A percentile compares a stretch with the other conserved stretches of the same genome.
Evolutionary conservation across 2,797 vertebrate species (phyloP).

Genomic region (Sebastes itinus): DNA sequence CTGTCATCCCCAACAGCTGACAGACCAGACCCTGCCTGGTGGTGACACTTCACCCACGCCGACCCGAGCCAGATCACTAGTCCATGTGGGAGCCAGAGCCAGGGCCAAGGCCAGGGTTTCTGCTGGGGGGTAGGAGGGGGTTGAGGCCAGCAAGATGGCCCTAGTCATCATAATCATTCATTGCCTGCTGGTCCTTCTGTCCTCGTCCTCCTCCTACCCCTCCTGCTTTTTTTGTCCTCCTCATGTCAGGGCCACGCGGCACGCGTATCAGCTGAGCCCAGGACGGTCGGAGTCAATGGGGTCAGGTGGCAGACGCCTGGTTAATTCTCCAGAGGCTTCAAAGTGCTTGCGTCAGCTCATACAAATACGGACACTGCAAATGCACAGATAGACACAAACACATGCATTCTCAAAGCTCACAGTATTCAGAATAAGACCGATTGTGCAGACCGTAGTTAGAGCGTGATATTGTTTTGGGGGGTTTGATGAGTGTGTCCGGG

Average conservation of each 20-base stretch:
- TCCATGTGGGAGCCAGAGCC: slow-evolving; percentile 66
- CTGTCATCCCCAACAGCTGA: slow-evolving; percentile 72
- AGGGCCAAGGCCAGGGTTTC: slow-evolving; percentile 74
- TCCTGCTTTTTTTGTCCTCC: slow-evolving; percentile 67
- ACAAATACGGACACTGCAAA: slow-evolving; percentile 39
- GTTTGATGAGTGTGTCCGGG: slow-evolving; percentile 47
- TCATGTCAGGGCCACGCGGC: slow-evolving; percentile 71
- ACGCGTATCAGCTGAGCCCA: slow-evolving; percentile 80
- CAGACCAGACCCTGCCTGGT: slow-evolving; percentile 70
- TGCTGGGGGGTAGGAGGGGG: not conserved
- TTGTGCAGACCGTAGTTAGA: not conserved
- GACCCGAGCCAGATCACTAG: slow-evolving; percentile 62
- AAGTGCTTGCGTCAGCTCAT: slow-evolving; percentile 47
- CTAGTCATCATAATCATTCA: slow-evolving; percentile 81
- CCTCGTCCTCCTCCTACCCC: slow-evolving; percentile 64
- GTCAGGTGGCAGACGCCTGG: slow-evolving; percentile 84
- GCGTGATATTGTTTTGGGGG: slow-evolving; percentile 37
- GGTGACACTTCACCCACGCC: slow-evolving; percentile 72
- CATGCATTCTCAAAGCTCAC: not conserved
- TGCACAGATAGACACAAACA: slow-evolving; percentile 17
- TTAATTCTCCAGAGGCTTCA: slow-evolving; percentile 80
- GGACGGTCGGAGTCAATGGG: slow-evolving; percentile 76
- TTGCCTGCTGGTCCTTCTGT: slow-evolving; percentile 83
- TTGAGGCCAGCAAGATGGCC: slow-evolving; percentile 72
- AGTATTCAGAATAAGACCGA: not conserved